Evolutionary conservation across 2,113 vertebrate genomes (phyloP).

Genomic region (Pachypanchax playfairii): DNA sequence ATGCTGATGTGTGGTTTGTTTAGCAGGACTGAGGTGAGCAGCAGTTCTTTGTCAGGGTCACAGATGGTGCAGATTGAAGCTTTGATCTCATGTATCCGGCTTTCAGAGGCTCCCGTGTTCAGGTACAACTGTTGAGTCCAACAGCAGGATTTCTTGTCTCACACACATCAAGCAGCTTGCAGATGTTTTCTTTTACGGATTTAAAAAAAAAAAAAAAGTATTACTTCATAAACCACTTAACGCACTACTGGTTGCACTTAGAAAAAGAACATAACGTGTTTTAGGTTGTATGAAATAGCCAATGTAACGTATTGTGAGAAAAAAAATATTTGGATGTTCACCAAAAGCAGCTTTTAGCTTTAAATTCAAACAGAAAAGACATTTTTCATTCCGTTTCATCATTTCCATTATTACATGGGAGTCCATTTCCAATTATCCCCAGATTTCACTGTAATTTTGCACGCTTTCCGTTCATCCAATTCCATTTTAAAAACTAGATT

Average conservation of each 20-base stretch:
- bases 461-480: neutral
- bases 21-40: constrained; percentile 12
- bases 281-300: no score
- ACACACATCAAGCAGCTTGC: neutral
- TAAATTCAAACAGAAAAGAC: no score
- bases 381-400: neutral
- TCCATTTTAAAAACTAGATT: neutral
- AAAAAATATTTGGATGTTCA: neutral
- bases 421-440: neutral
- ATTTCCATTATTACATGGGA: neutral
- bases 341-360: neutral
- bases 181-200: no score
- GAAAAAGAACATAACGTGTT: constrained; percentile 1
- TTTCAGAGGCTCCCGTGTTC: constrained; percentile 1
- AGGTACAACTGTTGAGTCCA: neutral
- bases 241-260: neutral
- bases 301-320: no score
- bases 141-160: neutral
- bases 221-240: neutral
- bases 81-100: neutral
- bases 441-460: neutral
- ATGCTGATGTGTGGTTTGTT: neutral
- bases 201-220: no score
- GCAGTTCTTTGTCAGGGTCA: constrained; percentile 25
- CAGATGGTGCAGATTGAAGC: constrained; percentile 7